These are phyloP conservation scores for Microcebus jonahi DNA, from an alignment of 2,113 vertebrate genomes.

Conservation along the genomic window DNA sequence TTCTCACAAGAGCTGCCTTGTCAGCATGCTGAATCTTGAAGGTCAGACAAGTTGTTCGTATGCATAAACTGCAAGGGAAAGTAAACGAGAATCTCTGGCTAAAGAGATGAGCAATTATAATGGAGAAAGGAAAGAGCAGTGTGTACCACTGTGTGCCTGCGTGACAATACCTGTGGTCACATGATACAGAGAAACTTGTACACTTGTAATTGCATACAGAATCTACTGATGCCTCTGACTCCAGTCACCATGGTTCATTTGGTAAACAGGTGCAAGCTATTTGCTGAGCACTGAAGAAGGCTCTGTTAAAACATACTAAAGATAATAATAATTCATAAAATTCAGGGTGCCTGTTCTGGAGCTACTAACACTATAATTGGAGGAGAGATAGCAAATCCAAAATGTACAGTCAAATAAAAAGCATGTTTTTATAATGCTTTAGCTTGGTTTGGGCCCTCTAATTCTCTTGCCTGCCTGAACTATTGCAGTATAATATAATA, in stretches of 20 bases:
- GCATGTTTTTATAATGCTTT: background rate
- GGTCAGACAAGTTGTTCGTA: background rate
- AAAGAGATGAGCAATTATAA: background rate
- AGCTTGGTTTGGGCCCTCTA: background rate
- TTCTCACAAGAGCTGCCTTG: background rate
- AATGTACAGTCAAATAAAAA: background rate
- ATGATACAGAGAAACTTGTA: background rate
- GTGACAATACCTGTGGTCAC: accelerated
- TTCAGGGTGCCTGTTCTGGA: background rate
- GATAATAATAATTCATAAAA: background rate
- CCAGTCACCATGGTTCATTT: background rate
- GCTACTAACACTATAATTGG: background rate
- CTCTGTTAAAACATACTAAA: background rate
- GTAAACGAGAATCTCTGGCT: background rate
- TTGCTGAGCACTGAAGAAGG: background rate
- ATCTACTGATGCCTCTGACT: background rate
- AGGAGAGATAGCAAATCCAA: background rate
- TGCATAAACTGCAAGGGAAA: background rate
- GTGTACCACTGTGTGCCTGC: accelerated
- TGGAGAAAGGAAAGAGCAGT: background rate
- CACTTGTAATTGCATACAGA: background rate
- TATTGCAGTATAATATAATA: too few relatives aligned
- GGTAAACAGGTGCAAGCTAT: background rate
- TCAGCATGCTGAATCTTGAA: background rate
- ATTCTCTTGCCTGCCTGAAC: background rate